These are phyloP conservation scores for Alcis repandata DNA, from an alignment of 2,888 invertebrate species.

Conservation along the genomic window DNA sequence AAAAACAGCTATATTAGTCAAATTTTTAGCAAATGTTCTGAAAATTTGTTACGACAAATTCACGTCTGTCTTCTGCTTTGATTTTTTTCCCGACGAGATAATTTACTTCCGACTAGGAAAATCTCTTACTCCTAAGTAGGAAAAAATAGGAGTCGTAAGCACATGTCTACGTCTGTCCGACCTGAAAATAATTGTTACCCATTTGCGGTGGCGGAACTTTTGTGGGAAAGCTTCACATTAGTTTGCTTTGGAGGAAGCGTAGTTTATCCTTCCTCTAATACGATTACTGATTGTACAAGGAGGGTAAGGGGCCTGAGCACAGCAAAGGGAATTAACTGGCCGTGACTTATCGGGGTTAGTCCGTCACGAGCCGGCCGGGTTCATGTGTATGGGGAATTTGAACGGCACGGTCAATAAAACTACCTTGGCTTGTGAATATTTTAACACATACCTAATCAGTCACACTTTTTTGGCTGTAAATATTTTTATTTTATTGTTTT, in stretches of 20 bases:
- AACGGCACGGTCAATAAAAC: constrained; percentile 15
- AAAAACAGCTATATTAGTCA: too few relatives aligned
- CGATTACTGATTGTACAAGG: constrained; percentile 34
- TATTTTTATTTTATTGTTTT: not conserved
- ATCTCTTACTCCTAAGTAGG: not conserved
- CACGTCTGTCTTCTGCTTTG: not conserved
- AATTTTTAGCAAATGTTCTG: too few relatives aligned
- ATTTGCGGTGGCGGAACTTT: constrained; percentile 29
- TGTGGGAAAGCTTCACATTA: constrained; percentile 32
- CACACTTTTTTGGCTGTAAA: not conserved
- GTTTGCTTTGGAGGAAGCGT: constrained; percentile 33
- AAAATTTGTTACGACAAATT: too few relatives aligned
- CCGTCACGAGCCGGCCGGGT: constrained; percentile 8
- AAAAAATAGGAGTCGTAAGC: not conserved
- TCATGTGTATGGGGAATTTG: constrained; percentile 19
- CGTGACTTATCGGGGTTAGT: constrained; percentile 31
- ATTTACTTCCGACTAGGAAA: not conserved
- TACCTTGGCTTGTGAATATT: constrained; percentile 10
- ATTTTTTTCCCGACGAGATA: not conserved
- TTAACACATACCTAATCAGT: not conserved
- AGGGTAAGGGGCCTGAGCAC: constrained; percentile 1
- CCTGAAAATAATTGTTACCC: constrained; percentile 33
- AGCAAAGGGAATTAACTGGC: constrained; percentile 30
- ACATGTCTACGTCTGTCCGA: constrained; percentile 21
- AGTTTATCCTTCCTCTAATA: constrained; percentile 36